Conservation (phyloP, 2,888 invertebrate species). For the Bugulina stolonifera region DNA sequence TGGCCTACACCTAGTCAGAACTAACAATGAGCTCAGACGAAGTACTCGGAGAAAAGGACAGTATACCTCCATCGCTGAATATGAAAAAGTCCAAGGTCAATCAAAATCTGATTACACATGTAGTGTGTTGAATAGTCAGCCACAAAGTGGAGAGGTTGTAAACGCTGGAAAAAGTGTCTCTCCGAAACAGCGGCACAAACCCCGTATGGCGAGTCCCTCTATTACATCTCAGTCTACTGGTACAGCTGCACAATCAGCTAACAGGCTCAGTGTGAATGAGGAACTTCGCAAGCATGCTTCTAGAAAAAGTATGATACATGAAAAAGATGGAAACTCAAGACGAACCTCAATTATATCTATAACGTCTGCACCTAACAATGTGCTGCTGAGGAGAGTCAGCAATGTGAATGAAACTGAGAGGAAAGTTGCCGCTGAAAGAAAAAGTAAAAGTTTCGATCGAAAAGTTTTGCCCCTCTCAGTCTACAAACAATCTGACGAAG, state of each 20-base stretch:
- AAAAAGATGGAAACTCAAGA: not conserved
- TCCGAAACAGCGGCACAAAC: not conserved
- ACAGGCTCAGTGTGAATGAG: no score
- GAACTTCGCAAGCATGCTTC: not conserved
- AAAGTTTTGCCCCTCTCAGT: not conserved
- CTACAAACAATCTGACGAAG: not conserved
- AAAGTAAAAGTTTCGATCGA: slow-evolving; percentile 11
- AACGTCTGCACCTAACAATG: slow-evolving; percentile 4
- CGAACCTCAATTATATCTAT: not conserved
- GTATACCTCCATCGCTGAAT: slow-evolving; percentile 18
- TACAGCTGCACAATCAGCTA: not conserved
- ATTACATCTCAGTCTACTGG: no score
- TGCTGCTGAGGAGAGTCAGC: not conserved
- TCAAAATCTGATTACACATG: not conserved
- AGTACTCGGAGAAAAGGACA: slow-evolving; percentile 12
- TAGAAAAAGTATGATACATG: not conserved
- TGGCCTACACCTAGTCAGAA: slow-evolving; percentile 6
- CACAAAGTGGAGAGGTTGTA: no score
- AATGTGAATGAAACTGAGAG: not conserved
- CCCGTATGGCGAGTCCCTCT: no score
- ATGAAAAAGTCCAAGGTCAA: slow-evolving; percentile 1
- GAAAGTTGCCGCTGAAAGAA: not conserved
- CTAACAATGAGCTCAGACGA: not conserved
- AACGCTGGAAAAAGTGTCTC: no score
- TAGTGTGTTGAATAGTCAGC: no score